Percentiles rank a stretch among this genome's conserved stretches.
phyloP scores from a whole-genome alignment of 2,797 vertebrate genomes.

The Falco biarmicus region DNA sequence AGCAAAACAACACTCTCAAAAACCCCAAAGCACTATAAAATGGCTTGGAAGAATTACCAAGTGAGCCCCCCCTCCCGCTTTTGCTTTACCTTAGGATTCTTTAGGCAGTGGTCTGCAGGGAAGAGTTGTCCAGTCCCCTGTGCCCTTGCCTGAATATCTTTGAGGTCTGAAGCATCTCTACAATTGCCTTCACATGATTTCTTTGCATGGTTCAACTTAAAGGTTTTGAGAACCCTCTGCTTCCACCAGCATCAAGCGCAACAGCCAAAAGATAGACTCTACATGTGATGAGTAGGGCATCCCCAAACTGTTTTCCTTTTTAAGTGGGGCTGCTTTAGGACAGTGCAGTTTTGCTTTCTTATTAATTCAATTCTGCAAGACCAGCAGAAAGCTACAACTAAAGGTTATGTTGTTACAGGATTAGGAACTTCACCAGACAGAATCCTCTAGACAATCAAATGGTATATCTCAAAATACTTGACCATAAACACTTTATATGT shows the following conservation, averaged over 20 bases:
- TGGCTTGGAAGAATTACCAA: neutral
- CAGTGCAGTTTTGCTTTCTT: slow-evolving; percentile 7
- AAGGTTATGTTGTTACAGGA: neutral
- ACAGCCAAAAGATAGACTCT: neutral
- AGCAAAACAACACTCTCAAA: neutral
- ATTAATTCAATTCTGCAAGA: slow-evolving; percentile 16
- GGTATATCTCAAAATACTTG: slow-evolving; percentile 9
- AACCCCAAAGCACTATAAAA: neutral
- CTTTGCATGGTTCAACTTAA: neutral
- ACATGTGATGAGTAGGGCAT: neutral
- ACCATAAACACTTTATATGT: slow-evolving; percentile 45
- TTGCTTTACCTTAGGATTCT: neutral
- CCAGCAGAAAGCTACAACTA: neutral
- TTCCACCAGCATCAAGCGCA: neutral
- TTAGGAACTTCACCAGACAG: slow-evolving; percentile 42
- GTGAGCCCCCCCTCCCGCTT: neutral
- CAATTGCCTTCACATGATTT: neutral
- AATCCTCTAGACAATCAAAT: neutral
- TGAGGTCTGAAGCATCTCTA: neutral
- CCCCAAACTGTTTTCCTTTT: neutral
- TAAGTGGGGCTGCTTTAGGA: neutral
- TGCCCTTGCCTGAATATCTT: neutral
- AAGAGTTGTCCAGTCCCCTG: neutral
- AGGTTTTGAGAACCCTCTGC: neutral
- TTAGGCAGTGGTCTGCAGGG: neutral